Evolutionary conservation across 2,797 vertebrate genomes (phyloP).

Genomic region (Darevskia nairensis): DNA sequence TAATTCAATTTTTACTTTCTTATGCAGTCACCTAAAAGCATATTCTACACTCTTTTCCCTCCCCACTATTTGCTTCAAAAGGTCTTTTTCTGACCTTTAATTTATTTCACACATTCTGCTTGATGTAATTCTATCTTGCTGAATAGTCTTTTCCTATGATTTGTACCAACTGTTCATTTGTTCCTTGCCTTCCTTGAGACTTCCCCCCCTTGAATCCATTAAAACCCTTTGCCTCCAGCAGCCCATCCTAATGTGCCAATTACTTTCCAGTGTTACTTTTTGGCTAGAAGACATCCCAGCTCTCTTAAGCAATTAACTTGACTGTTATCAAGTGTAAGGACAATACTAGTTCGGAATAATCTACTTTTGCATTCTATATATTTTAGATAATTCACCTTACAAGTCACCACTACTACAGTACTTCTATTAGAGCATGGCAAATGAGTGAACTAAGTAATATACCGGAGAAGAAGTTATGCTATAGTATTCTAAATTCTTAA

Average conservation of each 20-base stretch:
- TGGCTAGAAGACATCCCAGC: neutral
- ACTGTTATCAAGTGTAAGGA: slow-evolving; percentile 22
- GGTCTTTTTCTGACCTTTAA: slow-evolving; percentile 15
- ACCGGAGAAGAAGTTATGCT: neutral
- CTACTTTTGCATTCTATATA: accelerated
- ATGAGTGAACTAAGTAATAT: accelerated
- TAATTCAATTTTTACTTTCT: neutral
- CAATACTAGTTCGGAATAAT: neutral
- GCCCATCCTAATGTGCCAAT: neutral
- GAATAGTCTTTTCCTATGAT: slow-evolving; percentile 46
- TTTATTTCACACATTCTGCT: slow-evolving; percentile 35
- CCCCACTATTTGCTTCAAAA: neutral
- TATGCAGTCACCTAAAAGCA: neutral
- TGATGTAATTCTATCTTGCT: slow-evolving; percentile 25
- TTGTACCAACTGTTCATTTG: slow-evolving; percentile 7
- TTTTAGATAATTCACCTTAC: accelerated
- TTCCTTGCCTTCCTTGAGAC: slow-evolving; percentile 13
- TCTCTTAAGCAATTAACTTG: slow-evolving; percentile 47
- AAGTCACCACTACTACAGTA: neutral
- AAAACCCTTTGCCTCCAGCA: slow-evolving; percentile 43
- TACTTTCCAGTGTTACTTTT: slow-evolving; percentile 20
- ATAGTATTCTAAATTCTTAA: accelerated
- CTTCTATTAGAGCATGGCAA: neutral
- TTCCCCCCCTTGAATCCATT: slow-evolving; percentile 11
- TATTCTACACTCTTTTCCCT: neutral